Base-by-base conservation (phyloP, 2,888 invertebrate genomes). In the Antheraea assamensis region DNA sequence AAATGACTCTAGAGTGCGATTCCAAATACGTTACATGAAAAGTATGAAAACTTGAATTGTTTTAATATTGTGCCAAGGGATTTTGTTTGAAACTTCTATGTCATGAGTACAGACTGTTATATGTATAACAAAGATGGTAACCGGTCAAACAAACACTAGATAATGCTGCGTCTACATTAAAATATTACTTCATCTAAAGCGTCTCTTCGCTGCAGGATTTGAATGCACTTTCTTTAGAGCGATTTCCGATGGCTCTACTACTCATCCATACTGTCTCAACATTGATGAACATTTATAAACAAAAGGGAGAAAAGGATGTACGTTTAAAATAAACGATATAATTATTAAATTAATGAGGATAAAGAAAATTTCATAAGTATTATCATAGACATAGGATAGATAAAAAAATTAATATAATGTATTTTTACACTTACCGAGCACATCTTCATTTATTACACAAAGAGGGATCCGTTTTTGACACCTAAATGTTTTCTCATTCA, bases 381-480 rank as follows among this genome's bases (percentile, higher is more conserved):
- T 15, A 64, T 30, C 17, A 21, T 30, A 64, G 15, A 3, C 4
- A 64, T 64, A 19, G 17, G 0, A 30, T 24, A 24, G 24, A 58
- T 27, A 30, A 17, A 24, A 24, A 21, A 58, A 24, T 15, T 55
- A 55, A 61, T 27, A 15, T 61, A 66, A 55, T 55, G 21, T 66
- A 66, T 19, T 19, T 31, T 66, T 35, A 21, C 21, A n/a, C 68
- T 68, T 68, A 68, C 68, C 68, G 35, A 68, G 35, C 68, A 68
- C 35, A 68, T 81, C 79, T 80, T 76, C 75, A 76, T 77, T 75
- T 75, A 71, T 77, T 76, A 76, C 70, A 70, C 71, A 30, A 15
- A 30, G 30, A 64, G 30, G 27, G 73, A 78, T 74, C 74, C 68
- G 76, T 77, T 86, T 86, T 78, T 85, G 85, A 86, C 86, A 58